phyloP scores from a whole-genome alignment of 2,888 invertebrate species.

The Harpagoxenus sublaevis region DNA sequence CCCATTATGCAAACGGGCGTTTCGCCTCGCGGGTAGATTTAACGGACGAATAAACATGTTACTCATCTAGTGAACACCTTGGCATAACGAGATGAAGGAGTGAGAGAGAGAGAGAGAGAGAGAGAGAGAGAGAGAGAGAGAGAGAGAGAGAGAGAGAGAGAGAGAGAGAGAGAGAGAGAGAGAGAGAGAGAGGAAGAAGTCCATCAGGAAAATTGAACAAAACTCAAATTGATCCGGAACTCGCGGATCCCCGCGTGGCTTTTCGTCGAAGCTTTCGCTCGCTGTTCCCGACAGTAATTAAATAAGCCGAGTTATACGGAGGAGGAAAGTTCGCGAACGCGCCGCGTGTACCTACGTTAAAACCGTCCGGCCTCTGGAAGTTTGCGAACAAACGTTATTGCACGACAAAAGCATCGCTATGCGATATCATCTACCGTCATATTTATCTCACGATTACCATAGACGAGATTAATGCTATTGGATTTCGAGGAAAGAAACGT shows the following conservation, averaged over 20 bases:
- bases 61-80: conserved; percentile 1
- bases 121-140: background rate
- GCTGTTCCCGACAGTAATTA: conserved; percentile 39
- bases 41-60: conserved; percentile 32
- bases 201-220: conserved; percentile 38
- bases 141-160: background rate
- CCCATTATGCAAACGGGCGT: background rate
- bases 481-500: background rate
- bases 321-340: conserved; percentile 30
- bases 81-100: background rate
- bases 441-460: conserved; percentile 25
- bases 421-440: conserved; percentile 16
- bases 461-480: background rate
- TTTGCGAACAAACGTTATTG: conserved; percentile 30
- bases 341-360: conserved; percentile 9
- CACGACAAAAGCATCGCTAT: conserved; percentile 24
- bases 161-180: background rate
- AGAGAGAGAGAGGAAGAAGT: background rate
- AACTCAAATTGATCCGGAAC: conserved; percentile 45
- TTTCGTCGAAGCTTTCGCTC: conserved; percentile 35
- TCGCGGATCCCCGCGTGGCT: conserved; percentile 32
- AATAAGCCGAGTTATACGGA: conserved; percentile 37
- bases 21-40: background rate
- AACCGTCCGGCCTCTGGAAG: conserved; percentile 22
- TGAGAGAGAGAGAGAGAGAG: background rate